Conservation (phyloP, 2,113 vertebrate species). For the cattle (Bos taurus) region ARS-UCD2.0 NC_037350.1:26169001-26169500, state of each 20-base stretch:
- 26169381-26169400: too few species aligned
- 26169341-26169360: background rate
- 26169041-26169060: background rate
- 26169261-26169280: background rate
- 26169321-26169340: background rate
- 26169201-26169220: background rate
- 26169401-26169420: too few species aligned
- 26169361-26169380: accelerated
- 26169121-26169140: background rate
- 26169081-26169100: background rate
- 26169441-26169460: too few species aligned
- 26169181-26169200: background rate
- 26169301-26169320: too few species aligned
- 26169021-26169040: background rate
- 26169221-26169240: background rate
- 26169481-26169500: too few species aligned
- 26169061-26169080: background rate
- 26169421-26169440: too few species aligned
- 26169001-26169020: background rate
- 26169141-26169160: background rate
- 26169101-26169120: background rate
- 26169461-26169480: too few species aligned
- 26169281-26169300: background rate
- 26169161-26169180: background rate
- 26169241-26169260: background rate